Evolutionary conservation across 2,888 invertebrate species (phyloP), one percentile per base, ranked within the genome.

Genomic region (Silvanus unidentatus): DNA sequence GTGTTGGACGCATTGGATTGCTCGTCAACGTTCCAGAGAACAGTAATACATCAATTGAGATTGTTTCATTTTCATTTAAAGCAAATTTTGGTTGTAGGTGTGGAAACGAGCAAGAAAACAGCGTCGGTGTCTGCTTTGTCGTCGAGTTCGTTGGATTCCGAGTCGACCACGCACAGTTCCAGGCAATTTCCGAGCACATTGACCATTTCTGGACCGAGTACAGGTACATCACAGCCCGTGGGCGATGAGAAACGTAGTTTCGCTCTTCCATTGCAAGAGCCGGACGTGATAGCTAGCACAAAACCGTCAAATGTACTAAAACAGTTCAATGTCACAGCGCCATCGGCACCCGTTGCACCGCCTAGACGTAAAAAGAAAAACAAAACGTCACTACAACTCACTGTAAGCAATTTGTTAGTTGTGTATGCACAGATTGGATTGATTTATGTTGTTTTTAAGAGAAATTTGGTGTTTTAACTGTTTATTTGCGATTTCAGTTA

Each of bases 251-350:
- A 58, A 52, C 46, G 56, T 27, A 44, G 65, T 71, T n/a, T n/a
- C n/a, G n/a, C n/a, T n/a, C 62, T 77, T 47, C 75, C 76, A 39
- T 75, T 82, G 67, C 82, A 83, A 65, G 93, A 93, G 71, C 94
- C 94, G 1, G 94, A 95, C 73, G 90, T 94, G 62, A 91, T 94
- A 58, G 90, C 91, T 46, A 94, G 93, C 73, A 90, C 93, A 51
- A 94, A 93, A 66, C 74, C 82, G 45, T 72, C 73, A 4, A 72
- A 69, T 73, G 74, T 50, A 58, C 74, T 52, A 73, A 75, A 65
- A 67, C 45, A 35, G 41, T 45, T 47, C 41, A 54, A 48, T 41
- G 43, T 14, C 27, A 12, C 39, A 12, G 6, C 16, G 12, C 9
- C 29, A 4, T 32, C 42, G 13, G 66, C 68, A 28, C 85, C 86